Evolutionary conservation across 2,797 vertebrate genomes (phyloP).

Genomic region (Coluber constrictor): DNA sequence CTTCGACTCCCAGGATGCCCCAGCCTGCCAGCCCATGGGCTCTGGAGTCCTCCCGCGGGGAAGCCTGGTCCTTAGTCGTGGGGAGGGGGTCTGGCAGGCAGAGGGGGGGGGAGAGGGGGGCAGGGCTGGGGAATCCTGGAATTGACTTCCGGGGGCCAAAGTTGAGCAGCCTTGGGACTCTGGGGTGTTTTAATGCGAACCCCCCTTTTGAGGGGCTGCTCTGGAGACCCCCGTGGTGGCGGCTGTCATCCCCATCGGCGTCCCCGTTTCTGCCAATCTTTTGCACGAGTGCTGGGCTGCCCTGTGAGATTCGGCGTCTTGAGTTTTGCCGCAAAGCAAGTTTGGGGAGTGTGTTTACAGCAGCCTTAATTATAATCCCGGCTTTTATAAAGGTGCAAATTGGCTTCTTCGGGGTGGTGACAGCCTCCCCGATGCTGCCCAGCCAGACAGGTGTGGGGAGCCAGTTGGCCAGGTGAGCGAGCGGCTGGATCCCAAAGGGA

Average conservation of each 20-base stretch:
- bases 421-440: not conserved
- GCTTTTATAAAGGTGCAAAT: not conserved
- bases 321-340: not conserved
- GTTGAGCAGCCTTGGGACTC: no score
- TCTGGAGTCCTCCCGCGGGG: not conserved
- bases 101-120: no score
- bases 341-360: not conserved
- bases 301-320: not conserved
- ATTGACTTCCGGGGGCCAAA: not conserved
- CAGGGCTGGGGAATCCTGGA: not conserved
- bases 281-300: not conserved
- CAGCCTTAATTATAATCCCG: not conserved
- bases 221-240: not conserved
- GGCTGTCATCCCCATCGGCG: not conserved
- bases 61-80: no score
- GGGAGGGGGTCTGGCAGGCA: no score
- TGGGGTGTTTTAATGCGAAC: fast-evolving
- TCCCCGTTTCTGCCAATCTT: not conserved
- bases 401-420: not conserved
- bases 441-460: not conserved
- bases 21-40: not conserved
- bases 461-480: not conserved
- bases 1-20: not conserved
- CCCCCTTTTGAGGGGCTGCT: not conserved
- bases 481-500: not conserved